Base-by-base conservation (phyloP, 1,140 invertebrate species). In the Ptiloglossa arizonensis region DNA sequence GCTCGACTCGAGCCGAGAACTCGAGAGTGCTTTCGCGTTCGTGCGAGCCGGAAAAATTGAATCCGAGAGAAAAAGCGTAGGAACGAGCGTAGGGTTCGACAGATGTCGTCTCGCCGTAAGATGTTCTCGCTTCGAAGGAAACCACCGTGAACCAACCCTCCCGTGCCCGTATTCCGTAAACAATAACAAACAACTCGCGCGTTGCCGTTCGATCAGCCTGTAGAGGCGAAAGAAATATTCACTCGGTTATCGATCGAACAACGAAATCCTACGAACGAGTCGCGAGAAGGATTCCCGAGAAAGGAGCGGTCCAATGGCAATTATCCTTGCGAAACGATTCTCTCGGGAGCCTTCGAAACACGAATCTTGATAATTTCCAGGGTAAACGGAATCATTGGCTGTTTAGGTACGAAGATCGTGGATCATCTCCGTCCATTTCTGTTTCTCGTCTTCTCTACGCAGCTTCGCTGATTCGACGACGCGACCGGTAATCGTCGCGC, bases 341-440 rank as follows among this genome's bases (percentile, higher is more conserved):
- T 59, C 68, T 8, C 38, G 1, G 24, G 41, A 59, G 66, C 72
- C 63, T n/a, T 62, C 15, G 5, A 24, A n/a, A n/a, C n/a, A 13
- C n/a, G 66, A 24, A 62, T 73, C 46, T 38, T 67, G 80, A 83
- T 87, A 87, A 85, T 87, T 87, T 87, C 44, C 57, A 66, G 29
- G 80, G 56, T 81, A 87, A 87, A 87, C 71, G 80, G 41, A 68
- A 29, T 1, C 38, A 38, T 86, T 86, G 77, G 82, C 60, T 54
- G 17, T 35, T n/a, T 19, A n/a, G n/a, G 24, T 60, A 29, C 57
- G 13, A 13, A 24, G 35, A 54, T 80, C 70, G 46, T 80, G 77
- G 70, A 80, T 82, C 77, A 75, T 79, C 46, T 57, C 13, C 54
- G 60, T 52, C 3, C 32, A 1, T 35, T 6, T 5, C 4, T 60